phyloP scores from a whole-genome alignment of 2,888 invertebrate species.

The Acanthococcus lagerstroemiae region DNA sequence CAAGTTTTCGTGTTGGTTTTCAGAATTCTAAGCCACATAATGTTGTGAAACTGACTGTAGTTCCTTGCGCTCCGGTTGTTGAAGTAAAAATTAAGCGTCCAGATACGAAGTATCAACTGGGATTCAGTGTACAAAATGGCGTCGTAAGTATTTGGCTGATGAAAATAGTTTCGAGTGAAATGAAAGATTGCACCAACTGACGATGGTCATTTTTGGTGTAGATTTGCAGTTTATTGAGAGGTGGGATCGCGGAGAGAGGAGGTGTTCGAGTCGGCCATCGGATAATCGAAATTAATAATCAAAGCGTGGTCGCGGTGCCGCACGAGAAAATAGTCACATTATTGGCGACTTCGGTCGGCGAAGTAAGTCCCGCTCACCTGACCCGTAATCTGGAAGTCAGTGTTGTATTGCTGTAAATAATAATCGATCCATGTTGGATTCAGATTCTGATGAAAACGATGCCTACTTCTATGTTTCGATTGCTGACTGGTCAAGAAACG shows the following conservation, averaged over 20 bases:
- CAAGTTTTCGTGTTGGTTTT: not conserved
- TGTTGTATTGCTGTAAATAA: not conserved
- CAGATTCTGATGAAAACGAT: conserved; percentile 99
- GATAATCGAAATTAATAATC: conserved; percentile 99
- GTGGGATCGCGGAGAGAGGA: conserved; percentile 97
- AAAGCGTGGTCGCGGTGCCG: conserved; percentile 98
- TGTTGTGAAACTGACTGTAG: conserved; percentile 96
- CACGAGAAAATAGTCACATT: conserved; percentile 99
- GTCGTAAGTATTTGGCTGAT: conserved; percentile 56
- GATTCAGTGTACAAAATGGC: conserved; percentile 99
- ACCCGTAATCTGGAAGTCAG: too few relatives aligned
- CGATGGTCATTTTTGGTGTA: conserved; percentile 43
- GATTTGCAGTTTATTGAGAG: conserved; percentile 96
- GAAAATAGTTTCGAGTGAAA: not conserved
- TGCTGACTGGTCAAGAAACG: conserved; percentile 97
- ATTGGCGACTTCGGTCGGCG: conserved; percentile 96
- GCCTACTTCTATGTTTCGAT: conserved; percentile 99
- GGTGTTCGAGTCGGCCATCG: conserved; percentile 98
- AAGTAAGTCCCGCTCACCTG: too few relatives aligned
- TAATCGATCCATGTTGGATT: conserved; percentile 39
- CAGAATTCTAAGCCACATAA: conserved; percentile 88
- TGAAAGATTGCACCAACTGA: not conserved
- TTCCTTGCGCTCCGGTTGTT: conserved; percentile 98
- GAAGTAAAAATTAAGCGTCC: conserved; percentile 98
- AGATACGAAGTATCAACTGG: conserved; percentile 98